Conservation (phyloP, 2,888 invertebrate genomes). For the Apotomis capreana region DNA sequence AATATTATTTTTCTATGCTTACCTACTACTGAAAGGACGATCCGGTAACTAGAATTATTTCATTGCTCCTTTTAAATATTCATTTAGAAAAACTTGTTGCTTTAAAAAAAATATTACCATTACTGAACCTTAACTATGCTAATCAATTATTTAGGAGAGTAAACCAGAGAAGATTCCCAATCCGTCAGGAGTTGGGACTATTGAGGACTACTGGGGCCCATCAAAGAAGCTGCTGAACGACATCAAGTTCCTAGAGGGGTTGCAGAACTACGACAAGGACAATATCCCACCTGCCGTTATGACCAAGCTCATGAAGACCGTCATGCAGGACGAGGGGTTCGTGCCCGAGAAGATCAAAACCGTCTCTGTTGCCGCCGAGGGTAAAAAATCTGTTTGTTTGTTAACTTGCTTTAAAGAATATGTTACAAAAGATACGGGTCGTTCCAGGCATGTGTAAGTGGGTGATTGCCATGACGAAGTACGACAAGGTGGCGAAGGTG, state of each 20-base stretch:
- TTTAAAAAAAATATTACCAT: no score
- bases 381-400: constrained; percentile 58
- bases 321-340: constrained; percentile 92
- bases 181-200: constrained; percentile 91
- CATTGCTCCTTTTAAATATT: background rate
- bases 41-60: constrained; percentile 29
- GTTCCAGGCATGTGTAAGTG: constrained; percentile 91
- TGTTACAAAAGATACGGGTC: background rate
- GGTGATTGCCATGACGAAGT: constrained; percentile 97
- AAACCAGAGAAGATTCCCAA: constrained; percentile 95
- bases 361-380: constrained; percentile 95
- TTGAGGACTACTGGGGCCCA: constrained; percentile 97
- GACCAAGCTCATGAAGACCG: constrained; percentile 91
- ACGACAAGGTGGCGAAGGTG: constrained; percentile 95
- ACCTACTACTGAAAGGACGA: constrained; percentile 24
- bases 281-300: constrained; percentile 93
- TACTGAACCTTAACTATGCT: background rate
- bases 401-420: background rate
- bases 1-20: constrained; percentile 6
- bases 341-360: constrained; percentile 95
- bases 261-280: constrained; percentile 96
- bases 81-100: background rate
- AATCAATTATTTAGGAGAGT: constrained; percentile 82
- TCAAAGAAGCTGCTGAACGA: constrained; percentile 95
- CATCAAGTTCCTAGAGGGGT: constrained; percentile 94